These are phyloP conservation scores for Scaptodrosophila latifasciaeformis DNA, from an alignment of 2,888 invertebrate species.

Conservation along the genomic window DNA sequence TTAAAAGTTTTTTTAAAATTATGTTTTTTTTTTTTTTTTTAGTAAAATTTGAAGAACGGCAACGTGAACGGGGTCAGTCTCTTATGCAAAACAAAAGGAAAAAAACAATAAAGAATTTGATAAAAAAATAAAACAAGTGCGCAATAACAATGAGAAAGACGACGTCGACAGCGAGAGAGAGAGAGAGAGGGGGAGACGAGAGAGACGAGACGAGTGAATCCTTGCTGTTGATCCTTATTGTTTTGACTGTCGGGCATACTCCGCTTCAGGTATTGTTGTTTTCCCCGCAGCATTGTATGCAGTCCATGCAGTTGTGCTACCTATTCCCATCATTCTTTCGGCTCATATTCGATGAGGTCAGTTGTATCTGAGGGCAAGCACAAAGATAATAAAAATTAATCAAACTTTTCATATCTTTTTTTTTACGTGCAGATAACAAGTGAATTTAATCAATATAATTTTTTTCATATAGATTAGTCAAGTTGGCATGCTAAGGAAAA, in stretches of 20 bases:
- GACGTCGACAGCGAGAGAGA: too few species aligned
- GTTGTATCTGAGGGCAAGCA: constrained; percentile 64
- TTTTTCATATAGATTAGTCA: too few species aligned
- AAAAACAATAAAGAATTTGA: constrained; percentile 20
- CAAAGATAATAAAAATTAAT: too few species aligned
- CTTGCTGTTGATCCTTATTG: too few species aligned
- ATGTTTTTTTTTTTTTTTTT: constrained; percentile 22
- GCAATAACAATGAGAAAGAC: too few species aligned
- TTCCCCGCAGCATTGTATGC: constrained; percentile 81
- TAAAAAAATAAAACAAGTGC: constrained; percentile 26
- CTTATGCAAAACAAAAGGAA: constrained; percentile 59
- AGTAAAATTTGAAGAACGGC: constrained; percentile 53
- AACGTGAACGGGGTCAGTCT: constrained; percentile 53
- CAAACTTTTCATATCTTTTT: too few species aligned
- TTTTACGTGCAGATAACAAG: too few species aligned
- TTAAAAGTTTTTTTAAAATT: too few species aligned
- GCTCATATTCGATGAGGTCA: constrained; percentile 73
- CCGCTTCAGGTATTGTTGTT: constrained; percentile 75
- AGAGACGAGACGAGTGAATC: too few species aligned
- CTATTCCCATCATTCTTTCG: constrained; percentile 76
- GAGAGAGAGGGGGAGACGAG: too few species aligned
- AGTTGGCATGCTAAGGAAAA: too few species aligned
- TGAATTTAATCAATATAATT: too few species aligned
- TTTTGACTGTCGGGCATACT: constrained; percentile 31
- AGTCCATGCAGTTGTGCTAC: constrained; percentile 84